Percentiles rank a stretch among this genome's conserved stretches.
phyloP scores from a whole-genome alignment of 2,797 vertebrate genomes.

The Sebastes iracundus region DNA sequence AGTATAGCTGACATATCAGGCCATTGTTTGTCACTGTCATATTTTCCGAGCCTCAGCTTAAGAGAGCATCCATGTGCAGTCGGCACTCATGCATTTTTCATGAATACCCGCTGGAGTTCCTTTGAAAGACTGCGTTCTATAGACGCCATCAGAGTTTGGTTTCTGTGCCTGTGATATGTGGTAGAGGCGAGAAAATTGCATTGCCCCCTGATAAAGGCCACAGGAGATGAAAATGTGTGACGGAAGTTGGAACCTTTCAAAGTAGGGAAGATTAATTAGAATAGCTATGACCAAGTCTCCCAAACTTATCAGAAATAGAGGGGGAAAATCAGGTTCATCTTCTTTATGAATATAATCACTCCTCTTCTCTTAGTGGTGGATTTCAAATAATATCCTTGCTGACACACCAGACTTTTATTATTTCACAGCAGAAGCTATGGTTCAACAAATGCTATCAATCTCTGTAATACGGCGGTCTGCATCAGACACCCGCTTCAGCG shows the following conservation, averaged over 20 bases:
- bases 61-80: slow-evolving; percentile 73
- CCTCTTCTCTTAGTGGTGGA: slow-evolving; percentile 17
- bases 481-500: slow-evolving; percentile 25
- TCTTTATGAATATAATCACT: slow-evolving; percentile 37
- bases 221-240: slow-evolving; percentile 50
- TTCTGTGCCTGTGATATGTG: slow-evolving; percentile 63
- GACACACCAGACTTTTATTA: slow-evolving; percentile 52
- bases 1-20: slow-evolving; percentile 58
- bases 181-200: slow-evolving; percentile 62
- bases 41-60: slow-evolving; percentile 70
- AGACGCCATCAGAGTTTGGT: slow-evolving; percentile 61
- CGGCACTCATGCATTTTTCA: slow-evolving; percentile 83
- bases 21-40: slow-evolving; percentile 78
- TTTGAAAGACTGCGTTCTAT: slow-evolving; percentile 64
- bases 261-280: slow-evolving; percentile 66
- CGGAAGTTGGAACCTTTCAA: slow-evolving; percentile 44
- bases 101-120: slow-evolving; percentile 71
- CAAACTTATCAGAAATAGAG: slow-evolving; percentile 30
- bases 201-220: slow-evolving; percentile 65
- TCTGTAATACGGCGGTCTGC: slow-evolving; percentile 35
- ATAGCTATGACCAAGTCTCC: slow-evolving; percentile 30
- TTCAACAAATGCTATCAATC: slow-evolving; percentile 63
- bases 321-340: slow-evolving; percentile 13
- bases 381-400: slow-evolving; percentile 38
- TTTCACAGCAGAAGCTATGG: slow-evolving; percentile 53